phyloP scores from a whole-genome alignment of 2,113 vertebrate genomes.

The Dolichotis patagonum region DNA sequence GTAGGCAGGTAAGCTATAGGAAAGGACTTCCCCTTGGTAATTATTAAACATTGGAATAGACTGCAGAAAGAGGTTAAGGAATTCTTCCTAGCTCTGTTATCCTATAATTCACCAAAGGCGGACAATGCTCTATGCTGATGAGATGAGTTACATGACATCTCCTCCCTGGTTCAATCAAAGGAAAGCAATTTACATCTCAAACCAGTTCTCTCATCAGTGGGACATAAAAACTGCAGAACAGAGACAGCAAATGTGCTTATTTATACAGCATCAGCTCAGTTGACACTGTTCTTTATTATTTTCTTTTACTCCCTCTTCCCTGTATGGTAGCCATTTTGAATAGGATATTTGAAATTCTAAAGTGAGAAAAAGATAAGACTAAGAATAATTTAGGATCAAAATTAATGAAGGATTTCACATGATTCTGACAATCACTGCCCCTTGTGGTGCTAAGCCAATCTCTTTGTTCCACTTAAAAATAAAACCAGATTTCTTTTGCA shows the following conservation, averaged over 20 bases:
- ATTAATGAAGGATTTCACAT: constrained; percentile 63
- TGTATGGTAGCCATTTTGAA: constrained; percentile 78
- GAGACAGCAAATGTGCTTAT: constrained; percentile 81
- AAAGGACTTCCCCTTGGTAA: constrained; percentile 43
- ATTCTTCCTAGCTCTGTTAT: constrained; percentile 68
- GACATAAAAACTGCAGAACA: constrained; percentile 82
- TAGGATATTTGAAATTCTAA: constrained; percentile 70
- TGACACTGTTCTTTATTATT: constrained; percentile 77
- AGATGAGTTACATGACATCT: constrained; percentile 84
- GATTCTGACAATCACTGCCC: constrained; percentile 63
- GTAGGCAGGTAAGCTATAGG: constrained; percentile 39
- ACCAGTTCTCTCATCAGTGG: constrained; percentile 83
- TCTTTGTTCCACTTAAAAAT: constrained; percentile 73
- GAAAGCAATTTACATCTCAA: constrained; percentile 84
- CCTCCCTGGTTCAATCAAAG: constrained; percentile 84
- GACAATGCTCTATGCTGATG: constrained; percentile 82
- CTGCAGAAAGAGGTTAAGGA: constrained; percentile 73
- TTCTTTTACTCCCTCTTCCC: constrained; percentile 59
- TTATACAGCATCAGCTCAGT: constrained; percentile 77
- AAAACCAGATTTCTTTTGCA: constrained; percentile 59
- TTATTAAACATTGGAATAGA: constrained; percentile 66
- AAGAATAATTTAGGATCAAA: constrained; percentile 69
- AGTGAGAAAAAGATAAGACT: constrained; percentile 68
- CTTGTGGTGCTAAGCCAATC: constrained; percentile 33
- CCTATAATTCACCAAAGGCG: constrained; percentile 79